Conservation (phyloP, 1,140 invertebrate genomes). For the Bombyx mandarina region DNA sequence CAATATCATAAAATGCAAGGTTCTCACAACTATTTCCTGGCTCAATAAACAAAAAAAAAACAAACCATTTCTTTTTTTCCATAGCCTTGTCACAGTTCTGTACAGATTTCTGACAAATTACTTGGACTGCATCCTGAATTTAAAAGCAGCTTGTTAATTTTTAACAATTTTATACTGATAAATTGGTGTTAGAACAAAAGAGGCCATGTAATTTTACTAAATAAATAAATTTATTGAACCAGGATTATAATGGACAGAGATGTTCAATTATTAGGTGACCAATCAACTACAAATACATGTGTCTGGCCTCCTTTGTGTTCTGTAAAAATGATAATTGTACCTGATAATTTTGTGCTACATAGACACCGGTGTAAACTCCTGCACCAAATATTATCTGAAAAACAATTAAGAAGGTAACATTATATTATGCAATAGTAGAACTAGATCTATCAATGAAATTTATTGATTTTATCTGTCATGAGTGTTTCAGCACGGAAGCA, state of each 20-base stretch:
- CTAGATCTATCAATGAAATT: too few species aligned
- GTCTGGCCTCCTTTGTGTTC: slow-evolving; percentile 39
- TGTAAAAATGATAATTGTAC: slow-evolving; percentile 60
- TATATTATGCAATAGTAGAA: too few species aligned
- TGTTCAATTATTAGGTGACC: not conserved
- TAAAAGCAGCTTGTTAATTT: slow-evolving; percentile 24
- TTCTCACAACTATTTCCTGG: slow-evolving; percentile 23
- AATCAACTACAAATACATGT: slow-evolving; percentile 5
- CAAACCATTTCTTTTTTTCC: slow-evolving; percentile 50
- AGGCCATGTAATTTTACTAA: slow-evolving; percentile 32
- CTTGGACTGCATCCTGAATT: slow-evolving; percentile 37
- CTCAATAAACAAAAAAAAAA: slow-evolving; percentile 33
- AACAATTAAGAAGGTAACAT: slow-evolving; percentile 5
- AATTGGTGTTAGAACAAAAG: slow-evolving; percentile 33
- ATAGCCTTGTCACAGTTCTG: slow-evolving; percentile 38
- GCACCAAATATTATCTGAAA: slow-evolving; percentile 82
- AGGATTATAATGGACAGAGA: slow-evolving; percentile 19
- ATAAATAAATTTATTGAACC: slow-evolving; percentile 25
- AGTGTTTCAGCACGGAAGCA: too few species aligned
- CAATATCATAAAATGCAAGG: slow-evolving; percentile 7
- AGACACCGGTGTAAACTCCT: slow-evolving; percentile 85
- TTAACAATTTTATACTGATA: slow-evolving; percentile 1
- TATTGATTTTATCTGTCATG: too few species aligned
- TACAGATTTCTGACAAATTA: slow-evolving; percentile 40
- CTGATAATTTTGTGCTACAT: slow-evolving; percentile 86